A percentile compares a stretch with the other conserved stretches of the same genome.
phyloP scores from a whole-genome alignment of 2,113 vertebrate genomes.

The Lethenteron reissneri region DNA sequence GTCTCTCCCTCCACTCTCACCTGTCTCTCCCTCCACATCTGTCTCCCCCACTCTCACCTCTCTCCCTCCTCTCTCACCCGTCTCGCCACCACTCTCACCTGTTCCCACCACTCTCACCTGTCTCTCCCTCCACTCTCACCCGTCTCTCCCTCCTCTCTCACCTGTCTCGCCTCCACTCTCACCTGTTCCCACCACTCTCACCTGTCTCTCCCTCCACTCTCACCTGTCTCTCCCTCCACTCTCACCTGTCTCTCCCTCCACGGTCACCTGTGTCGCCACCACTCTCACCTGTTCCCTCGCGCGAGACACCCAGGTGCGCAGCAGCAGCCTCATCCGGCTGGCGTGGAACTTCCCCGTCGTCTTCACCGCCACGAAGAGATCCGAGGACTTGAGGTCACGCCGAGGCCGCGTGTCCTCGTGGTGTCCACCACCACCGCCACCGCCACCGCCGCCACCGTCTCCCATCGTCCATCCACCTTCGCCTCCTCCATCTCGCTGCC shows the following conservation, averaged over 20 bases:
- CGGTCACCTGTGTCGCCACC: neutral
- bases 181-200: constrained; percentile 16
- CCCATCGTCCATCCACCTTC: too few species aligned
- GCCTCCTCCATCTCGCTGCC: too few species aligned
- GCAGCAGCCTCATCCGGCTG: constrained; percentile 54
- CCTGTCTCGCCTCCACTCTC: fast-evolving
- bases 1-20: constrained; percentile 9
- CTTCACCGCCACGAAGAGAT: constrained; percentile 87
- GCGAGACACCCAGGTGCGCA: constrained; percentile 86
- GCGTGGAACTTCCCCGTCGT: constrained; percentile 92
- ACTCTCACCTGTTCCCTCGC: constrained; percentile 52
- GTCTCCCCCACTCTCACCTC: too few species aligned
- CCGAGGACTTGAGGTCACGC: constrained; percentile 12
- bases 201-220: constrained; percentile 32
- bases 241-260: constrained; percentile 50
- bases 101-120: constrained; percentile 9
- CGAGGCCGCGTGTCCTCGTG: too few species aligned
- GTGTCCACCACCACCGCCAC: too few species aligned
- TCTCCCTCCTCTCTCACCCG: constrained; percentile 28
- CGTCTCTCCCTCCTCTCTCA: too few species aligned
- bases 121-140: fast-evolving
- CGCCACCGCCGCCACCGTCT: too few species aligned
- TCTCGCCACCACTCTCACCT: constrained; percentile 33
- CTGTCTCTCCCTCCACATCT: constrained; percentile 28
- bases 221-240: neutral